A percentile compares a stretch with the other conserved stretches of the same genome.
Conservation (phyloP, 2,113 vertebrate genomes). For the Tiliqua scincoides region DNA sequence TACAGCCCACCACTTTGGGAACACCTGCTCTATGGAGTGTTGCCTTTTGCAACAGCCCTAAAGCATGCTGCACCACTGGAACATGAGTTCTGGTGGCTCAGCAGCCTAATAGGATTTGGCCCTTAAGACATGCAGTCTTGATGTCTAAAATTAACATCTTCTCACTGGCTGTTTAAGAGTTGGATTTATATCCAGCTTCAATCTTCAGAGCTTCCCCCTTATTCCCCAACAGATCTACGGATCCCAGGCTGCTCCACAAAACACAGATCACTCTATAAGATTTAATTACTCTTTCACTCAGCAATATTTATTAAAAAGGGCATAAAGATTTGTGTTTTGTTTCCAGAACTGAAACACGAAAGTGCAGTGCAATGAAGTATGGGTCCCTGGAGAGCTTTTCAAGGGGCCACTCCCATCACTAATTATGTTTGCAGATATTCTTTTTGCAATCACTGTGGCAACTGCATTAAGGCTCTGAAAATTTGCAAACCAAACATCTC, state of each 20-base stretch:
- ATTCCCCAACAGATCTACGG: neutral
- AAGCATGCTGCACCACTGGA: no score
- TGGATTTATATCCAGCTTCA: no score
- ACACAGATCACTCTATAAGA: neutral
- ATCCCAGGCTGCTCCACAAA: neutral
- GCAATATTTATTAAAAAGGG: constrained; percentile 12
- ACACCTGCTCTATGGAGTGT: no score
- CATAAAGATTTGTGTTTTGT: constrained; percentile 39
- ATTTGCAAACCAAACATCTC: constrained; percentile 60
- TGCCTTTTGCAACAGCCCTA: no score
- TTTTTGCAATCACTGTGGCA: constrained; percentile 51
- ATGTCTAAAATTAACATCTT: no score
- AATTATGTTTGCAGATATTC: constrained; percentile 13
- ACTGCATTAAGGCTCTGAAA: constrained; percentile 52
- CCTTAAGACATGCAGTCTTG: no score
- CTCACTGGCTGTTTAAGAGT: no score
- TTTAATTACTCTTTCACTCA: neutral
- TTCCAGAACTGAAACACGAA: constrained; percentile 34
- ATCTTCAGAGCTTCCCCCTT: neutral
- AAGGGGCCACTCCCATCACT: constrained; percentile 35
- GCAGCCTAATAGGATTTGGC: no score
- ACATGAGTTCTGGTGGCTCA: no score
- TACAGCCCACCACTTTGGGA: no score
- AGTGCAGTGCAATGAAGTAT: constrained; percentile 35
- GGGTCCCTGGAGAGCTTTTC: constrained; percentile 22